Percentiles rank a stretch among this genome's conserved stretches.
These are phyloP conservation scores for Bombus fervidus DNA, from an alignment of 1,140 invertebrate genomes.

Conservation along the genomic window DNA sequence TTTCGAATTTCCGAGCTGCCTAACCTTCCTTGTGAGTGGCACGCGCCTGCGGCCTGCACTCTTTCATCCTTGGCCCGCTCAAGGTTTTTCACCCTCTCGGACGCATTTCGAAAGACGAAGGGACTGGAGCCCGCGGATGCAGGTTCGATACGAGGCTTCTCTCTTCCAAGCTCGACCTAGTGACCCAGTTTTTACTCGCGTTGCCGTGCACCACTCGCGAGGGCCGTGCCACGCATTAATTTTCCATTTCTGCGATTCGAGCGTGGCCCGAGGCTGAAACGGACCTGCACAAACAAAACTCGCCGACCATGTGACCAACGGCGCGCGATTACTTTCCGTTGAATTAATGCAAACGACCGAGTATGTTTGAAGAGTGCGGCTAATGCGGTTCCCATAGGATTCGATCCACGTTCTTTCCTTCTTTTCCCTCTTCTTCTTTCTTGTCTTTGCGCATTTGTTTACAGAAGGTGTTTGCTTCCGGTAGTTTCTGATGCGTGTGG, in stretches of 20 bases:
- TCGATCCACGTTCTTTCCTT: neutral
- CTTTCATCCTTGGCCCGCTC: neutral
- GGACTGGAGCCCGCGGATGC: constrained; percentile 52
- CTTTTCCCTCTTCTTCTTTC: neutral
- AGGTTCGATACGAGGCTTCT: constrained; percentile 55
- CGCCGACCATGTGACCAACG: neutral
- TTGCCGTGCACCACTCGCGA: constrained; percentile 24
- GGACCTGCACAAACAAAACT: neutral
- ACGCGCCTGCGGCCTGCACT: too few species aligned
- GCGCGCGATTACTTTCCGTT: neutral
- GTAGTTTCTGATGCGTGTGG: neutral
- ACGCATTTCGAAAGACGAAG: constrained; percentile 7
- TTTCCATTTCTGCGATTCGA: constrained; percentile 38
- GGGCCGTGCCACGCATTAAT: constrained; percentile 28
- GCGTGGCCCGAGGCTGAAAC: neutral
- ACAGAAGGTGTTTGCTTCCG: neutral
- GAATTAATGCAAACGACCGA: neutral
- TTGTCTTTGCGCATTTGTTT: neutral
- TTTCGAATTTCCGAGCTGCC: too few species aligned
- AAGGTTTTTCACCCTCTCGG: constrained; percentile 2
- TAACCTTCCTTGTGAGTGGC: neutral
- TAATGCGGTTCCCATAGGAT: neutral
- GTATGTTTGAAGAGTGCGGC: neutral
- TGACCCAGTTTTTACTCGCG: constrained; percentile 66
- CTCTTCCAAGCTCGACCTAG: constrained; percentile 62